phyloP scores from a whole-genome alignment of 1,140 invertebrate species.

The Drosophila virilis region DNA sequence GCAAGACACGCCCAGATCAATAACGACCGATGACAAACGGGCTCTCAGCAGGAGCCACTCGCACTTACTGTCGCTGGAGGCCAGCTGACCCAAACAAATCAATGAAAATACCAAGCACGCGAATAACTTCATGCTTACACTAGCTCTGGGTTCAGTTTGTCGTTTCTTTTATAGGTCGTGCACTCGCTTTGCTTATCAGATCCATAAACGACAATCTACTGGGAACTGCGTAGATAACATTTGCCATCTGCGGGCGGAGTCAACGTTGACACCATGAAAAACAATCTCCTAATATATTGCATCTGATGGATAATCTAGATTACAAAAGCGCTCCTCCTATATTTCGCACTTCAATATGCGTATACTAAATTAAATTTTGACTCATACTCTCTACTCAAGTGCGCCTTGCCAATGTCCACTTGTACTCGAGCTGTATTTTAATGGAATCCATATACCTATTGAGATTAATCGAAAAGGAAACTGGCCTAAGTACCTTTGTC shows the following conservation, averaged over 20 bases:
- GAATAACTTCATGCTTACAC: constrained; percentile 46
- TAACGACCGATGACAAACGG: background rate
- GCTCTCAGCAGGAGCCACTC: background rate
- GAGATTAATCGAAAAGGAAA: constrained; percentile 4
- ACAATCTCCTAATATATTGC: constrained; percentile 51
- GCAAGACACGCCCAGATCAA: background rate
- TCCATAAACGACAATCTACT: background rate
- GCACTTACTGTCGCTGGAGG: constrained; percentile 51
- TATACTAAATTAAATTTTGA: constrained; percentile 45
- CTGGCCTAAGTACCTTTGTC: background rate
- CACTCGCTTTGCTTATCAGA: constrained; percentile 11
- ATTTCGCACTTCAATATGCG: constrained; percentile 12
- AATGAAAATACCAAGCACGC: constrained; percentile 35
- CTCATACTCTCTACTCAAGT: constrained; percentile 7
- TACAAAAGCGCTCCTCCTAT: constrained; percentile 2
- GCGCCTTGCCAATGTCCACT: background rate
- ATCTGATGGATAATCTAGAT: constrained; percentile 14
- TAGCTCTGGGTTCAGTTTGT: background rate
- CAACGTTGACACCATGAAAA: constrained; percentile 16
- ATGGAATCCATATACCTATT: background rate
- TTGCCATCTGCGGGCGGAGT: background rate
- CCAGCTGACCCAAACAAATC: constrained; percentile 40
- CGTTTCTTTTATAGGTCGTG: constrained; percentile 52
- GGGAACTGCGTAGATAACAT: constrained; percentile 5
- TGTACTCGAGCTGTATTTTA: background rate